These are phyloP conservation scores for Cotesia typhae DNA, from an alignment of 1,140 invertebrate species.

Conservation along the genomic window DNA sequence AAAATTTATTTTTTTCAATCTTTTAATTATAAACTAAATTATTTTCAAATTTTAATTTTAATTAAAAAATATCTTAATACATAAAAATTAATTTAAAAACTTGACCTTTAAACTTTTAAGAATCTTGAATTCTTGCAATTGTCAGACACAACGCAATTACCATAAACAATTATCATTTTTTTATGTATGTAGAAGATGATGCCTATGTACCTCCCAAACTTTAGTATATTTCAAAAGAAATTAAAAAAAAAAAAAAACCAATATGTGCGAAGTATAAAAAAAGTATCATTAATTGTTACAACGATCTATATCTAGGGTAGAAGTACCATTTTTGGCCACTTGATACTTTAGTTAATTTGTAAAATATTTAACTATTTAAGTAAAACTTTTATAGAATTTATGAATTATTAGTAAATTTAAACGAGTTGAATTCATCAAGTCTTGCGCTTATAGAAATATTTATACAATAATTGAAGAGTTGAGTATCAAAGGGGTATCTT, in stretches of 20 bases:
- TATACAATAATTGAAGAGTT: no score
- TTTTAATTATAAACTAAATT: background rate
- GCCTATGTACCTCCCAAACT: no score
- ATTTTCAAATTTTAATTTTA: background rate
- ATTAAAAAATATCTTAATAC: background rate
- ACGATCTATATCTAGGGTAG: no score
- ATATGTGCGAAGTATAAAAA: background rate
- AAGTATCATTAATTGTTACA: background rate
- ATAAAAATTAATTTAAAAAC: background rate
- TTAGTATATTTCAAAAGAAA: background rate
- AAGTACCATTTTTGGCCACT: no score
- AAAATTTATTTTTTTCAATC: no score
- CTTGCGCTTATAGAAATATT: no score
- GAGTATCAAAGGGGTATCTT: no score
- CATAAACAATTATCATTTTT: conserved; percentile 1
- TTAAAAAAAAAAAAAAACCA: background rate
- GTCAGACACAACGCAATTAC: conserved; percentile 7
- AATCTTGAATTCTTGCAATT: background rate
- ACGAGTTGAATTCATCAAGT: no score
- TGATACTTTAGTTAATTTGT: no score
- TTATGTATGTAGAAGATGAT: background rate
- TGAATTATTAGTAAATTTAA: no score
- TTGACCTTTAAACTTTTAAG: background rate
- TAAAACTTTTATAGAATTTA: no score
- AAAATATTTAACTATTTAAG: no score